Conservation (phyloP, 2,888 invertebrate genomes). For the Drosophila bunnanda region DNA sequence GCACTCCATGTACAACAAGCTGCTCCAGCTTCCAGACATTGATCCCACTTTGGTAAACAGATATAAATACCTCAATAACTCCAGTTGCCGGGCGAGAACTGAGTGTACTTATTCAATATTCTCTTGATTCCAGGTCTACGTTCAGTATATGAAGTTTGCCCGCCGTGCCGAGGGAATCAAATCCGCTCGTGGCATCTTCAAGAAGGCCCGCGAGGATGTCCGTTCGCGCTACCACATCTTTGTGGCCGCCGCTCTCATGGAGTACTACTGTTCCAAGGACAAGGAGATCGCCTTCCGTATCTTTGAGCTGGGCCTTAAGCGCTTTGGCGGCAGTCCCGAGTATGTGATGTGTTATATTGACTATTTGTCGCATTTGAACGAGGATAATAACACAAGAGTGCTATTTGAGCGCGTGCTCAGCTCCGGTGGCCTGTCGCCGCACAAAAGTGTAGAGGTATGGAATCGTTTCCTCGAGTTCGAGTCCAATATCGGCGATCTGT, state of each 20-base stretch:
- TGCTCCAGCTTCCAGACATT: constrained; percentile 94
- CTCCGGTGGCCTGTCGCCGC: constrained; percentile 94
- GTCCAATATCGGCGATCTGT: constrained; percentile 98
- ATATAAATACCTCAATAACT: neutral
- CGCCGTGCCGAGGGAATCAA: constrained; percentile 99
- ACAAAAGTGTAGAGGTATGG: constrained; percentile 99
- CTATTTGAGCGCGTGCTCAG: constrained; percentile 98
- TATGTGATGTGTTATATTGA: constrained; percentile 98
- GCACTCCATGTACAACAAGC: constrained; percentile 97
- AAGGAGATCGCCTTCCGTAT: constrained; percentile 98
- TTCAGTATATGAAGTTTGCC: constrained; percentile 99
- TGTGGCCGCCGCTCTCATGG: constrained; percentile 98
- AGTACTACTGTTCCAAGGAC: constrained; percentile 99
- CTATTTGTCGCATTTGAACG: constrained; percentile 98
- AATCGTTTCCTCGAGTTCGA: constrained; percentile 99
- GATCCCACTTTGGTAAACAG: constrained; percentile 95
- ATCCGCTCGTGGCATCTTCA: constrained; percentile 97
- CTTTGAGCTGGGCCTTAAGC: constrained; percentile 98
- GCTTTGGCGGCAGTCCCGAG: constrained; percentile 97
- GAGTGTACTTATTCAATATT: neutral
- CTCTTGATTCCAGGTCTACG: constrained; percentile 90
- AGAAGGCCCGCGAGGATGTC: constrained; percentile 95
- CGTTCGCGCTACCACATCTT: constrained; percentile 96
- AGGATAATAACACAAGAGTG: constrained; percentile 99
- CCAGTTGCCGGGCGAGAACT: no score